Percentiles rank a stretch among this genome's conserved stretches.
phyloP scores from a whole-genome alignment of 2,888 invertebrate species.

The Barypeithes pellucidus region DNA sequence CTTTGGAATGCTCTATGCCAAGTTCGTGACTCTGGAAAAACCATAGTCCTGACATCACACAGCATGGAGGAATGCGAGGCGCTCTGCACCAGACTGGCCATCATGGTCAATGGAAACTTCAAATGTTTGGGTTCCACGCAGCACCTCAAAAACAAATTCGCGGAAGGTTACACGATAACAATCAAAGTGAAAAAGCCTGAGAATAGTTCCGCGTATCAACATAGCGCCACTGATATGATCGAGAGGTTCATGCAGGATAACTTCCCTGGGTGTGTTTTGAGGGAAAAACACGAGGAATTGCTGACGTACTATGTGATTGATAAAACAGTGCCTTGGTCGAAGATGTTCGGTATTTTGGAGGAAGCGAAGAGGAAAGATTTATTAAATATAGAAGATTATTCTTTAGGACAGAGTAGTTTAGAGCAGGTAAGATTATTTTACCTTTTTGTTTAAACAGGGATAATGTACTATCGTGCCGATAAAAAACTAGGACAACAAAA shows the following conservation, averaged over 20 bases:
- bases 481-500: too few relatives aligned
- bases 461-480: too few relatives aligned
- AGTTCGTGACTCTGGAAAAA: slow-evolving; percentile 80
- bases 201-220: slow-evolving; percentile 43
- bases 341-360: slow-evolving; percentile 86
- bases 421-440: slow-evolving; percentile 81
- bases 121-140: slow-evolving; percentile 87
- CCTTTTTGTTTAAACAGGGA: too few relatives aligned
- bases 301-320: slow-evolving; percentile 81
- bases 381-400: slow-evolving; percentile 85
- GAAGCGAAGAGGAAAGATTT: slow-evolving; percentile 64
- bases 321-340: slow-evolving; percentile 79
- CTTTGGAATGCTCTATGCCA: slow-evolving; percentile 85
- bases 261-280: slow-evolving; percentile 67
- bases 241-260: slow-evolving; percentile 63
- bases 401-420: slow-evolving; percentile 86
- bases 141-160: slow-evolving; percentile 86
- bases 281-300: slow-evolving; percentile 82
- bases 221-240: slow-evolving; percentile 56
- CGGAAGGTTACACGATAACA: slow-evolving; percentile 73
- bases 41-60: slow-evolving; percentile 88
- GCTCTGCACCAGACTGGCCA: slow-evolving; percentile 84
- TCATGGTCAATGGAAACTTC: slow-evolving; percentile 90
- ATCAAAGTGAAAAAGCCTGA: slow-evolving; percentile 68
- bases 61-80: slow-evolving; percentile 93